Evolutionary conservation across 2,888 invertebrate genomes (phyloP), one percentile per base, ranked within the genome.

Genomic region (Xanthia icteritia): DNA sequence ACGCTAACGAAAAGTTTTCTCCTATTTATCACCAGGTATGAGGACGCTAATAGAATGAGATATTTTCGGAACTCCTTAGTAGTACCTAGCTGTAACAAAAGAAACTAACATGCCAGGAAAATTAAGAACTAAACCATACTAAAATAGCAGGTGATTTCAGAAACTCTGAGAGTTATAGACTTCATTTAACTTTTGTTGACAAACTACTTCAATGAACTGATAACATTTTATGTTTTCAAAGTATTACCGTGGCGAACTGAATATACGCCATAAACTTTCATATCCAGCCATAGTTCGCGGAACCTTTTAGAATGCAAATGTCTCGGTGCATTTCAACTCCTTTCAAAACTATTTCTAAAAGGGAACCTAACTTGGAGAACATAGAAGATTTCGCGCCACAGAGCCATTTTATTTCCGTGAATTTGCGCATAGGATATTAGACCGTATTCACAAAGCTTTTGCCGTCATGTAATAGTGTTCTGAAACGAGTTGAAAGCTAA

Each of bases 251-350:
- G 80, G 79, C 76, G 73, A 88, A 83, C 82, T 90, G 90, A 89
- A 91, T 88, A 91, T 88, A 89, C 86, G 84, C 88, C 88, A 91
- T 93, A 92, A 93, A 94, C 89, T 93, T 94, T 92, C 91, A 93
- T 92, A 91, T 88, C 89, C 90, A 87, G 84, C 90, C 90, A 90
- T 90, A 90, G 91, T 89, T 83, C 81, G 83, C 80, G 89, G 90
- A 92, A 91, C 93, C 92, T 93, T 94, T 94, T 93, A 91, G 91
- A 93, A 96, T 94, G 95, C 94, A 95, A 96, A 96, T 95, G 92
- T 93, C 92, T 91, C 90, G 79, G 88, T 93, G 94, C 94, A 94
- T 94, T 94, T 93, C 94, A 91, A 90, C 91, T 93, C 93, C 91
- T 92, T 94, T 94, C 92, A 94, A 91, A 95, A 94, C 92, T 94